Conservation (phyloP, 2,888 invertebrate genomes). For the Caradrina kadenii region DNA sequence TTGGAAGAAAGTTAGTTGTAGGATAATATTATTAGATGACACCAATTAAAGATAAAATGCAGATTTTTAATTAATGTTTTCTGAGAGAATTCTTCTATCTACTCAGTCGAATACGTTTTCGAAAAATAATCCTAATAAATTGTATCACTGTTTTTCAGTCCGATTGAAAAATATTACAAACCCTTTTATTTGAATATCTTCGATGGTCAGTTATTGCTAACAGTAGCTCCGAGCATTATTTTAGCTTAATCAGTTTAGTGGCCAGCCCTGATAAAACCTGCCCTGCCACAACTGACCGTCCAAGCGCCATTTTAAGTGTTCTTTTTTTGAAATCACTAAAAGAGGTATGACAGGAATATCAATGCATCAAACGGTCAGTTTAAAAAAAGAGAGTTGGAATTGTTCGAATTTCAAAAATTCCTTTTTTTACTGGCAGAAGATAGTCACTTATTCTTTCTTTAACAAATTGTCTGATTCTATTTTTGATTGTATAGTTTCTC, state of each 20-base stretch:
- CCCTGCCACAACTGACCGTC: slow-evolving; percentile 81
- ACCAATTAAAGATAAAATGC: too few species aligned
- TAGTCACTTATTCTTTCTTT: not conserved
- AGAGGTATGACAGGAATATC: slow-evolving; percentile 54
- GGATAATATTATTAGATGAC: too few species aligned
- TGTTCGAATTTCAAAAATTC: slow-evolving; percentile 22
- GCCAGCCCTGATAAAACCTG: slow-evolving; percentile 51
- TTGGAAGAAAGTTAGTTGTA: too few species aligned
- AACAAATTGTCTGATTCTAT: not conserved
- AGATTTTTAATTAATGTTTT: too few species aligned
- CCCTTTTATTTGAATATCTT: not conserved
- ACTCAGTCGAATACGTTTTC: too few species aligned
- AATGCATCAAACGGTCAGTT: slow-evolving; percentile 37
- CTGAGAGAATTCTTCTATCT: too few species aligned
- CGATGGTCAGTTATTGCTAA: slow-evolving; percentile 2
- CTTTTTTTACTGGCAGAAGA: slow-evolving; percentile 13
- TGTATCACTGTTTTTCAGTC: not conserved
- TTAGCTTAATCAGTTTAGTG: not conserved
- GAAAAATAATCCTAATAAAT: too few species aligned
- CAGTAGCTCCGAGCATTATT: not conserved
- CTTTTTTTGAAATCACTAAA: slow-evolving; percentile 59
- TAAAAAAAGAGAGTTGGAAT: slow-evolving; percentile 29
- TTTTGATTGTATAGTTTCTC: not conserved
- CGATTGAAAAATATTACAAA: not conserved
- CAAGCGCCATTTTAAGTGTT: slow-evolving; percentile 47